Evolutionary conservation across 2,113 vertebrate species (phyloP).

Genomic region (Picathartes gymnocephalus): DNA sequence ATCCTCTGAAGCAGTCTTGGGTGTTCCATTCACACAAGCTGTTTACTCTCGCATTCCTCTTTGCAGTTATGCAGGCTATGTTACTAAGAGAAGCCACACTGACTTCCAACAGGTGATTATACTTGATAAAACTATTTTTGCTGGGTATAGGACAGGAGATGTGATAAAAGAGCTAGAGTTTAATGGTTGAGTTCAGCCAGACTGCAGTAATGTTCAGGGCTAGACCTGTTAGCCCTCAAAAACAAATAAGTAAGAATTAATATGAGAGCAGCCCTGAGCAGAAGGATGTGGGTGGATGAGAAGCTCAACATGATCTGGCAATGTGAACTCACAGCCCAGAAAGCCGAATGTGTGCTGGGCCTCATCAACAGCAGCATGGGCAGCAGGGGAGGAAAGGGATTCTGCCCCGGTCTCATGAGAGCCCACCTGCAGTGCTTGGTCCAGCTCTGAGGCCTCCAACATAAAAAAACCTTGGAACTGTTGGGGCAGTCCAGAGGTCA

Average conservation of each 20-base stretch:
- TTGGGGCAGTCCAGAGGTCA: accelerated
- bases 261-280: background rate
- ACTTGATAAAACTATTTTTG: background rate
- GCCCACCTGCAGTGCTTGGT: too few relatives aligned
- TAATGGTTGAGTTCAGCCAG: background rate
- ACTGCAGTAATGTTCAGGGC: background rate
- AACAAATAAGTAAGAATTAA: background rate
- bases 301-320: accelerated
- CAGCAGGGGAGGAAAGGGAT: background rate
- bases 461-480: background rate
- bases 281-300: background rate
- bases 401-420: background rate
- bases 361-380: background rate
- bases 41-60: background rate
- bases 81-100: background rate
- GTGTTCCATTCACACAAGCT: background rate
- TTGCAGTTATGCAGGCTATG: background rate
- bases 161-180: background rate
- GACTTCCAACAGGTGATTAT: background rate
- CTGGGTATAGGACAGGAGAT: background rate
- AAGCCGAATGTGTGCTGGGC: background rate
- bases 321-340: background rate
- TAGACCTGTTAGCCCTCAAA: background rate
- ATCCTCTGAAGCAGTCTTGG: background rate
- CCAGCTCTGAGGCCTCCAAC: background rate